Percentiles rank a stretch among this genome's conserved stretches.
phyloP scores from a whole-genome alignment of 2,888 invertebrate genomes.

The Sycophila texana region DNA sequence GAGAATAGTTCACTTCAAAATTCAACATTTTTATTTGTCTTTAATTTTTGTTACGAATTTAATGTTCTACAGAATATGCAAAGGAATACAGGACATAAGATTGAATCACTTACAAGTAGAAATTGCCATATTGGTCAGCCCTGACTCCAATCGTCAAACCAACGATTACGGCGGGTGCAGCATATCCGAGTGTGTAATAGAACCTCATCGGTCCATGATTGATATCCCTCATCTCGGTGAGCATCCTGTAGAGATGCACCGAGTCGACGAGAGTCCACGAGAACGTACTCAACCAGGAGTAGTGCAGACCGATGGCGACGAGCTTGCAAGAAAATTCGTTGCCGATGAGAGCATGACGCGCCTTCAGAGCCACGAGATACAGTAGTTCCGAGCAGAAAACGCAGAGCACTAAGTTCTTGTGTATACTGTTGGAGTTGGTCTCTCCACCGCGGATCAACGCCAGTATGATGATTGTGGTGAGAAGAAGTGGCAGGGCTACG shows the following conservation, averaged over 20 bases:
- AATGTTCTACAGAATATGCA: no score
- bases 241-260: constrained; percentile 93
- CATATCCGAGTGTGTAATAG: constrained; percentile 94
- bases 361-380: constrained; percentile 92
- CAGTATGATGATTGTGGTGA: constrained; percentile 87
- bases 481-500: constrained; percentile 87
- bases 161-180: constrained; percentile 92
- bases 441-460: constrained; percentile 89
- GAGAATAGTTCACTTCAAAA: no score
- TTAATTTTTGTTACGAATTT: no score
- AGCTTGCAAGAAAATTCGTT: constrained; percentile 93
- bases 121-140: constrained; percentile 96
- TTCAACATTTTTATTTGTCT: no score
- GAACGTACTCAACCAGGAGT: constrained; percentile 93
- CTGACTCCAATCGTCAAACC: constrained; percentile 94
- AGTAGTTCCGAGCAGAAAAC: constrained; percentile 91
- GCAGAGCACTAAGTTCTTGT: constrained; percentile 94
- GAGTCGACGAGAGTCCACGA: constrained; percentile 95
- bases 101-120: constrained; percentile 88
- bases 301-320: constrained; percentile 93
- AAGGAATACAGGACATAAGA: no score
- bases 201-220: constrained; percentile 96
- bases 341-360: constrained; percentile 86
- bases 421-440: constrained; percentile 95
- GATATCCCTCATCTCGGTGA: constrained; percentile 96